Evolutionary conservation across 1,140 invertebrate genomes (phyloP).

Genomic region (Babylonia areolata): DNA sequence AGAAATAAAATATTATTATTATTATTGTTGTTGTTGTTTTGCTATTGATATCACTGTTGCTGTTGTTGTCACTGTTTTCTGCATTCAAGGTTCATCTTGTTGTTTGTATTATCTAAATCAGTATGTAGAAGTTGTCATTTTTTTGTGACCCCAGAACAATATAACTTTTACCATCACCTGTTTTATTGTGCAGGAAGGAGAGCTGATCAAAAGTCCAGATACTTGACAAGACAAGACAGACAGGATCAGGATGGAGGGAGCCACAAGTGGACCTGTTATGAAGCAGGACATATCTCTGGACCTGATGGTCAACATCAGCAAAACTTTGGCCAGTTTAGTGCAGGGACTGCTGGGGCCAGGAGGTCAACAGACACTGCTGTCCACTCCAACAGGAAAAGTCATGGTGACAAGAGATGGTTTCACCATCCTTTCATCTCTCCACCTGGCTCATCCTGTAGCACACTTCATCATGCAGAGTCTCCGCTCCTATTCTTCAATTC

Average conservation of each 20-base stretch:
- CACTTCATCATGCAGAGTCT: constrained; percentile 47
- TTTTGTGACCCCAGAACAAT: background rate
- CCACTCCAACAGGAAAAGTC: constrained; percentile 50
- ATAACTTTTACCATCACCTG: no score
- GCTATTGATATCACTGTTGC: no score
- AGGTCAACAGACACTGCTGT: constrained; percentile 44
- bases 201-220: no score
- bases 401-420: constrained; percentile 56
- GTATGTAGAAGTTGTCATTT: background rate
- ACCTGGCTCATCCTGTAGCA: constrained; percentile 55
- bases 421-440: constrained; percentile 51
- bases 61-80: no score
- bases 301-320: constrained; percentile 19
- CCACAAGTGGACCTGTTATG: background rate
- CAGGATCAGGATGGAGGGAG: background rate
- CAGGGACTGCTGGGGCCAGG: constrained; percentile 52
- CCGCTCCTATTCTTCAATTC: constrained; percentile 22
- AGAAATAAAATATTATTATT: no score
- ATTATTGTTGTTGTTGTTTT: no score
- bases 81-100: no score
- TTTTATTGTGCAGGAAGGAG: no score
- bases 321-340: constrained; percentile 33
- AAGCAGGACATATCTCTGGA: constrained; percentile 15
- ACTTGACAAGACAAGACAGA: no score
- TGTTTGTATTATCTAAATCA: background rate